Evolutionary conservation across 2,113 vertebrate species (phyloP), one percentile per base, ranked within the genome.

Genomic region (Sporophila hypoxantha): DNA sequence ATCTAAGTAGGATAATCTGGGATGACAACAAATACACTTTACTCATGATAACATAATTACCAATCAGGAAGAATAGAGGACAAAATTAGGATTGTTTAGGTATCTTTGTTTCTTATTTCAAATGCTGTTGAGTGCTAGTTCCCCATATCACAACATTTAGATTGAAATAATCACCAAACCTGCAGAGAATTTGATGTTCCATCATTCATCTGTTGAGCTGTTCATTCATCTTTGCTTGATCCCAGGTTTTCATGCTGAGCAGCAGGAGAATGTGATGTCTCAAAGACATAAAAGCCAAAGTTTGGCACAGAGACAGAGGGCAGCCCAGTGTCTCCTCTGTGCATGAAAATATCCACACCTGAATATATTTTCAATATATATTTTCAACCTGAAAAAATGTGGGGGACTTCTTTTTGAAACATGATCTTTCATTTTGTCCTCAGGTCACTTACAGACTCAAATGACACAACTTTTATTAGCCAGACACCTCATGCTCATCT

Each of bases 11-110:
- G 52, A 50, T 84, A 65, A 90, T 84, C 62, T 79, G 23, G n/a
- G 27, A 59, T 81, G 39, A 76, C 64, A 93, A 73, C 47, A 91
- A 91, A 91, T 76, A 82, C 12, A 36, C 36, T 83, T 81, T 47
- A 78, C 52, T 75, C n/a, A 65, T 4, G 0, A 26, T 49, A 83
- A 53, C 7, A 2, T 73, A 76, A 79, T 93, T 74, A 76, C 44
- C 10, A 25, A 81, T 30, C 55, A 62, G 50, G 55, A 68, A 8
- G 5, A 88, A 71, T 2, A 61, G 20, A 65, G 32, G 26, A 59
- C 34, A 83, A 89, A 93, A 88, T 65, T 20, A 81, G 66, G 32
- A 74, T 57, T 84, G 42, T 90, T 88, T 73, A 57, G 41, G 34
- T 75, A 60, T 77, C 53, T 81, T 75, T 56, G 23, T 81, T 88